phyloP scores from a whole-genome alignment of 1,140 invertebrate species.

The Drosophila malerkotliana region DNA sequence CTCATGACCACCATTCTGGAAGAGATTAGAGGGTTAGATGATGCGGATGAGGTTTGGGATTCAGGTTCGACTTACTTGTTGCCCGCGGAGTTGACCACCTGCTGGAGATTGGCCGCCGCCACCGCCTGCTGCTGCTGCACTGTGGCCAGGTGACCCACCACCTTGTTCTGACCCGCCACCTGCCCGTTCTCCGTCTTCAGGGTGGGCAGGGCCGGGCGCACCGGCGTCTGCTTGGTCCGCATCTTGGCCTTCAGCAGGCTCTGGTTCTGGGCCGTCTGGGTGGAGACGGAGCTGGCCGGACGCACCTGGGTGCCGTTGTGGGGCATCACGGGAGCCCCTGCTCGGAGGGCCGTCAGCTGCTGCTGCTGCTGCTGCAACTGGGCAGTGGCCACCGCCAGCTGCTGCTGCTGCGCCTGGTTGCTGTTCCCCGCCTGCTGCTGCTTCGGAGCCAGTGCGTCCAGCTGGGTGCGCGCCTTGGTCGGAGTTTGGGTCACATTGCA shows the following conservation, averaged over 20 bases:
- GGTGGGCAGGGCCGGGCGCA: conserved; percentile 86
- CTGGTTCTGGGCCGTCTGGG: conserved; percentile 87
- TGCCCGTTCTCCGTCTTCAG: conserved; percentile 87
- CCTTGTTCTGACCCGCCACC: conserved; percentile 85
- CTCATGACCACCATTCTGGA: conserved; percentile 83
- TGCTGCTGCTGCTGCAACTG: conserved; percentile 67
- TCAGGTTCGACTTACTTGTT: conserved; percentile 65
- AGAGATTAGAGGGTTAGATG: neutral
- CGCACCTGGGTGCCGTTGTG: conserved; percentile 87
- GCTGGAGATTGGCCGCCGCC: conserved; percentile 81
- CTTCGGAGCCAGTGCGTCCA: conserved; percentile 72
- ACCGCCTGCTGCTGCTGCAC: conserved; percentile 62
- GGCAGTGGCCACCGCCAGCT: conserved; percentile 57
- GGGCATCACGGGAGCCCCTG: conserved; percentile 85
- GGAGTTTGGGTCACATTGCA: conserved; percentile 81
- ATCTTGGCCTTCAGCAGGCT: conserved; percentile 78
- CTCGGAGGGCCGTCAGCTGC: conserved; percentile 51
- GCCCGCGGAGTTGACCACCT: conserved; percentile 77
- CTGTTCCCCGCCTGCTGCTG: conserved; percentile 43
- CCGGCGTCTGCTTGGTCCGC: conserved; percentile 84
- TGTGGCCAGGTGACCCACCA: conserved; percentile 41
- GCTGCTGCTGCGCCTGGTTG: conserved; percentile 56
- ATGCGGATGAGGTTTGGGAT: neutral
- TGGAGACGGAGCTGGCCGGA: conserved; percentile 90
- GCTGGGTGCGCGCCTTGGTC: conserved; percentile 65